phyloP scores from a whole-genome alignment of 2,888 invertebrate species.

The Phragmatobia fuliginosa region DNA sequence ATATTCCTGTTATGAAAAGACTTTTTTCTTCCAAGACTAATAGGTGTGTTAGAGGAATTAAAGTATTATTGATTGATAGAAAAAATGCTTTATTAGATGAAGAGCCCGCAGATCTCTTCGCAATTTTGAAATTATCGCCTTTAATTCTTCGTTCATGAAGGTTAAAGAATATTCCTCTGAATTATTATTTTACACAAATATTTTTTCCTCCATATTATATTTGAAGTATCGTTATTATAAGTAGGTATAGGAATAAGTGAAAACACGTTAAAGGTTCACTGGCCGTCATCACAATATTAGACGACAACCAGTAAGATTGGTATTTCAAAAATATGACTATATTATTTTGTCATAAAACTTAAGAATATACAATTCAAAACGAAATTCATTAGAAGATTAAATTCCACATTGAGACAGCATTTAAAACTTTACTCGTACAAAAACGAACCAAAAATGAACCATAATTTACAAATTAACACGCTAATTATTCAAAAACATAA shows the following conservation, averaged over 20 bases:
- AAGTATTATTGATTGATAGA: not conserved
- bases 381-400: not conserved
- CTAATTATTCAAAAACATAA: slow-evolving; percentile 40
- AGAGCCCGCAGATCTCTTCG: not conserved
- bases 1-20: not conserved
- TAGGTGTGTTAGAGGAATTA: not conserved
- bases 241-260: too few species aligned
- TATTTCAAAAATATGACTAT: not conserved
- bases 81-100: not conserved
- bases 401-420: not conserved
- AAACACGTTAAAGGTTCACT: not conserved
- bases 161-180: not conserved
- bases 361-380: too few species aligned
- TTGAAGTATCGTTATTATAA: not conserved
- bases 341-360: too few species aligned
- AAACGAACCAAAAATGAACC: slow-evolving; percentile 5
- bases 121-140: not conserved
- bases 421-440: not conserved
- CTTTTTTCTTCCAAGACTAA: not conserved
- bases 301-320: not conserved
- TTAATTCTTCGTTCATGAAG: not conserved
- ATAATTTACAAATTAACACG: slow-evolving; percentile 41
- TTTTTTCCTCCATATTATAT: too few species aligned
- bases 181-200: too few species aligned
- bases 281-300: too few species aligned